A percentile compares a stretch with the other conserved stretches of the same genome.
phyloP scores from a whole-genome alignment of 53 echinoderm and acorn worm species.

The Hippasteria phrygiana region DNA sequence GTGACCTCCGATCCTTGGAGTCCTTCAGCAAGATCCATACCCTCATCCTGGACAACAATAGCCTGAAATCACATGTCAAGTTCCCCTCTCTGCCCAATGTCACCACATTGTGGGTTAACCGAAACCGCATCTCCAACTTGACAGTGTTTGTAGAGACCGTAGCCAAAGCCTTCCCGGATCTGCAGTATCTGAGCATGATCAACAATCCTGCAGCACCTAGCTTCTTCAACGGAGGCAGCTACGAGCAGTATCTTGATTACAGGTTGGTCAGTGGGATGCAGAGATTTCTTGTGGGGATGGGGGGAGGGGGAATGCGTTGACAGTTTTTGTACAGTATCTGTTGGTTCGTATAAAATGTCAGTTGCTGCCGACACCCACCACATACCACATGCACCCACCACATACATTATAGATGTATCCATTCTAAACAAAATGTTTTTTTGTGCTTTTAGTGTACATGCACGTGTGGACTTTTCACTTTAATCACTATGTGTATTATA shows the following conservation, averaged over 20 bases:
- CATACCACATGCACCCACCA: too few species aligned
- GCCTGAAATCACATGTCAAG: slow-evolving; percentile 83
- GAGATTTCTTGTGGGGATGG: too few species aligned
- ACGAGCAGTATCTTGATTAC: slow-evolving; percentile 89
- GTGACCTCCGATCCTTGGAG: slow-evolving; percentile 86
- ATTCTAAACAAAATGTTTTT: too few species aligned
- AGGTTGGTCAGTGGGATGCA: slow-evolving; percentile 69
- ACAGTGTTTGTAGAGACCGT: slow-evolving; percentile 86
- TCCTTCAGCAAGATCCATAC: slow-evolving; percentile 79
- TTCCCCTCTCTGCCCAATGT: slow-evolving; percentile 79
- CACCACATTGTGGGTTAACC: slow-evolving; percentile 88
- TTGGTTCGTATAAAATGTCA: too few species aligned
- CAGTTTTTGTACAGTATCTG: too few species aligned
- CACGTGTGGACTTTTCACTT: too few species aligned
- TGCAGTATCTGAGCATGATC: slow-evolving; percentile 93
- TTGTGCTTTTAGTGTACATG: too few species aligned
- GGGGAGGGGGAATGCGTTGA: too few species aligned
- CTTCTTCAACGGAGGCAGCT: slow-evolving; percentile 95
- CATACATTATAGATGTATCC: too few species aligned
- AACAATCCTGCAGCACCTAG: slow-evolving; percentile 97
- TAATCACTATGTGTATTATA: too few species aligned
- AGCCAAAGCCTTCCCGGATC: slow-evolving; percentile 72
- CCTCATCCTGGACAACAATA: slow-evolving; percentile 91
- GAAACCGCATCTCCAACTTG: slow-evolving; percentile 88
- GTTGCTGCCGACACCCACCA: too few species aligned